Evolutionary conservation across 2,797 vertebrate species (phyloP).

Genomic region (Sebastes oblongus): DNA sequence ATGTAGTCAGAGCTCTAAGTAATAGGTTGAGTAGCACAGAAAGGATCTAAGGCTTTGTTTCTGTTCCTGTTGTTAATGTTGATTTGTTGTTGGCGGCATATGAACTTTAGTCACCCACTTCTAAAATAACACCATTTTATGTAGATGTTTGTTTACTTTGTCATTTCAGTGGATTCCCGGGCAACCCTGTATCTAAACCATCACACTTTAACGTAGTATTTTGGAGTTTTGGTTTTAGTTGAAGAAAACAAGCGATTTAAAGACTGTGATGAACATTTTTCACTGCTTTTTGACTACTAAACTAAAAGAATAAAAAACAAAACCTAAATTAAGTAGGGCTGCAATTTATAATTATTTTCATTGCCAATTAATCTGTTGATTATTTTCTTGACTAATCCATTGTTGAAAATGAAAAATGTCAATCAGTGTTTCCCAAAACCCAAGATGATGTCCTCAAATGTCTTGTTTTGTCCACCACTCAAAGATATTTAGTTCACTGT

Average conservation of each 20-base stretch:
- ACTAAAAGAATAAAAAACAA: background rate
- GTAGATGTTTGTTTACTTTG: constrained; percentile 51
- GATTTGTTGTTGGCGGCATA: background rate
- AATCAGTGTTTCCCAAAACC: too few species aligned
- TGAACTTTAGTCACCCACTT: constrained; percentile 7
- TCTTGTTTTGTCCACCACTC: too few species aligned
- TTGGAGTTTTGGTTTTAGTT: too few species aligned
- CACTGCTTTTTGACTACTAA: background rate
- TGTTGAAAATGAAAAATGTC: too few species aligned
- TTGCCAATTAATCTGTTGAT: too few species aligned
- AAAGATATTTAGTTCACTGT: too few species aligned
- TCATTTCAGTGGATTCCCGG: constrained; percentile 12
- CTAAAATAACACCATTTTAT: constrained; percentile 46
- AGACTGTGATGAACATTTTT: background rate
- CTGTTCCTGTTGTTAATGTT: constrained; percentile 2
- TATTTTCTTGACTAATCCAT: too few species aligned
- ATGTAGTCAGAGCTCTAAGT: constrained; percentile 9
- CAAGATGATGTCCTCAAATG: too few species aligned
- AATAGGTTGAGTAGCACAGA: background rate
- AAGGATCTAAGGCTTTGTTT: constrained; percentile 4
- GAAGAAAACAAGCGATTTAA: background rate
- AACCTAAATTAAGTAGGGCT: background rate
- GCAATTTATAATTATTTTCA: too few species aligned
- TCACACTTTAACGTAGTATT: background rate
- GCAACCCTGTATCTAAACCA: background rate